phyloP scores from a whole-genome alignment of 2,888 invertebrate genomes.

The Proisotoma minuta region DNA sequence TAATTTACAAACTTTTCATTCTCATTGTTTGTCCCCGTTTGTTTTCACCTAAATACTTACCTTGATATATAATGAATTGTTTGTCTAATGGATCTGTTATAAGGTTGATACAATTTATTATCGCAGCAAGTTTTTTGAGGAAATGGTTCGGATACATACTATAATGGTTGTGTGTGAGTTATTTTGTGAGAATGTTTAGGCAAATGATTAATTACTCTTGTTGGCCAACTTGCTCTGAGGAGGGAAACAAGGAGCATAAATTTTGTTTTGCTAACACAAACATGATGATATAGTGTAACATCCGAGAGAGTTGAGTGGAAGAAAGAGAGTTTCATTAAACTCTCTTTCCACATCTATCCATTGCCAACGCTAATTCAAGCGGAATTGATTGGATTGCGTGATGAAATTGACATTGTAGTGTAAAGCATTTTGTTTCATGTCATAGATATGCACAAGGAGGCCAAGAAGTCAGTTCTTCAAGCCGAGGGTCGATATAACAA shows the following conservation, averaged over 20 bases:
- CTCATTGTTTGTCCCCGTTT: no score
- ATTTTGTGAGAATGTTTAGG: background rate
- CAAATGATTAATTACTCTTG: background rate
- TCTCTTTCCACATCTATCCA: no score
- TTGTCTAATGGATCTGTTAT: background rate
- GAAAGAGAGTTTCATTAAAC: background rate
- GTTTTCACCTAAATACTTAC: no score
- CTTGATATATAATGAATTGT: background rate
- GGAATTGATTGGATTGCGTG: background rate
- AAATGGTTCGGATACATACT: no score
- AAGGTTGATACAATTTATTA: no score
- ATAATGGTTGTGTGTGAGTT: background rate
- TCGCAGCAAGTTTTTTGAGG: no score
- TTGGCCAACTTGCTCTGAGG: background rate
- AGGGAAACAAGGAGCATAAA: background rate
- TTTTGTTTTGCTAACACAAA: background rate
- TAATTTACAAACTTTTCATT: no score
- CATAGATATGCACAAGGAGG: slow-evolving; percentile 76
- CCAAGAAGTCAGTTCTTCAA: slow-evolving; percentile 85
- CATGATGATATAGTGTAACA: no score
- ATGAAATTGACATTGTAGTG: background rate
- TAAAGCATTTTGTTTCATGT: background rate
- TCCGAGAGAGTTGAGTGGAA: no score
- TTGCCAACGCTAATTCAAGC: background rate
- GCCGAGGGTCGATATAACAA: slow-evolving; percentile 74